Conservation (phyloP, 2,888 invertebrate genomes). For the Platerodrilus igneus region DNA sequence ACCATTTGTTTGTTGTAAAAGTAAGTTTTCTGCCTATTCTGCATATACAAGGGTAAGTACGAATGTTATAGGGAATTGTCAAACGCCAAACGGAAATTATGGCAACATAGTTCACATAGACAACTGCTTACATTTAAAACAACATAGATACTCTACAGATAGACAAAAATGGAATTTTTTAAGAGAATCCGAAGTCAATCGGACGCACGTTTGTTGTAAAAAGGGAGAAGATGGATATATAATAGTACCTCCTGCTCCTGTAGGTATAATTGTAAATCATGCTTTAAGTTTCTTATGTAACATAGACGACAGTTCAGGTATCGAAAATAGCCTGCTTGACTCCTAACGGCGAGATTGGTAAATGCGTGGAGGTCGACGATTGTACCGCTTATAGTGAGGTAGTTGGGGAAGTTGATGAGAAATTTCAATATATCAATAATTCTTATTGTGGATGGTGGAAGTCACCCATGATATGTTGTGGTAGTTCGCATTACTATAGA, state of each 20-base stretch:
- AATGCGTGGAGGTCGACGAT: constrained; percentile 45
- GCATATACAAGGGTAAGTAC: too few species aligned
- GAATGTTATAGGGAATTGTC: constrained; percentile 16
- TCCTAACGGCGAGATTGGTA: constrained; percentile 42
- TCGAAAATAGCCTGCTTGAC: constrained; percentile 42
- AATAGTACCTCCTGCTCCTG: constrained; percentile 9
- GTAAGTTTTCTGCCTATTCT: too few species aligned
- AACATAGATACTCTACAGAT: not conserved
- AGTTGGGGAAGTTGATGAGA: constrained; percentile 1
- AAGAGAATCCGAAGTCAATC: constrained; percentile 9
- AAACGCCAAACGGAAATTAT: constrained; percentile 15
- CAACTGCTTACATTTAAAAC: constrained; percentile 8
- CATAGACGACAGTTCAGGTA: not conserved
- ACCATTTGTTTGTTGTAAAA: constrained; percentile 15
- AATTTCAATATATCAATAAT: constrained; percentile 45
- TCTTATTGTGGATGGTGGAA: constrained; percentile 55
- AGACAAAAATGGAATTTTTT: constrained; percentile 9
- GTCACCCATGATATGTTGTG: constrained; percentile 54
- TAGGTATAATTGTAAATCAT: constrained; percentile 8
- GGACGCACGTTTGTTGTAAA: constrained; percentile 17
- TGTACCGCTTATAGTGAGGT: constrained; percentile 36
- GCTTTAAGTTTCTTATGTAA: not conserved
- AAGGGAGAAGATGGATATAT: constrained; percentile 9
- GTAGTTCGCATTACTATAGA: constrained; percentile 21
- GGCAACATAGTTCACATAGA: constrained; percentile 3